These are phyloP conservation scores for Artemia sinica DNA, from an alignment of 2,888 invertebrate species.

Conservation along the genomic window DNA sequence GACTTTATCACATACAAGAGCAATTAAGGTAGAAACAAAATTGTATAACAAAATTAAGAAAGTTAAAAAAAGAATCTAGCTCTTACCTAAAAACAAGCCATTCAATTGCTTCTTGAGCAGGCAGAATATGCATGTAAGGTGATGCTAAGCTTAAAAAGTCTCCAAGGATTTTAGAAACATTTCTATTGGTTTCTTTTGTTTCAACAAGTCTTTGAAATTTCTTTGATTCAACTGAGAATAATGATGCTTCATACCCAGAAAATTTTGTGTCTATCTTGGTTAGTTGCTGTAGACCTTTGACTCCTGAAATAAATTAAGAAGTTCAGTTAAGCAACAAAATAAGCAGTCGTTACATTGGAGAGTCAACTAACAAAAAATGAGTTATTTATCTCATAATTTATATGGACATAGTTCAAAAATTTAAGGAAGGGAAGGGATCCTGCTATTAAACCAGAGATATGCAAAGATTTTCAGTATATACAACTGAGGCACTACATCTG, in stretches of 20 bases:
- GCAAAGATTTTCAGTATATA: too few relatives aligned
- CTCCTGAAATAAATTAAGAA: conserved; percentile 33
- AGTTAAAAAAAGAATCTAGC: not conserved
- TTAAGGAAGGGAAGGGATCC: too few relatives aligned
- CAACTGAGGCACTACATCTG: too few relatives aligned
- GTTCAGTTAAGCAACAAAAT: conserved; percentile 5
- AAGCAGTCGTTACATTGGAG: not conserved
- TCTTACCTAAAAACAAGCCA: conserved; percentile 63
- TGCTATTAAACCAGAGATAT: too few relatives aligned
- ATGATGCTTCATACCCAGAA: conserved; percentile 47
- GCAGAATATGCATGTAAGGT: conserved; percentile 69
- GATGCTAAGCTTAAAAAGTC: conserved; percentile 62
- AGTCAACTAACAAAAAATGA: conserved; percentile 14
- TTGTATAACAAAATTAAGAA: not conserved
- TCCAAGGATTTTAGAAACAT: conserved; percentile 53
- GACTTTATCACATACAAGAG: too few relatives aligned
- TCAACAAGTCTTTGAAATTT: conserved; percentile 65
- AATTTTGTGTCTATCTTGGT: conserved; percentile 54
- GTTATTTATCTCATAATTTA: not conserved
- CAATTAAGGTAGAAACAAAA: too few relatives aligned
- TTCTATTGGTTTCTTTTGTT: conserved; percentile 50
- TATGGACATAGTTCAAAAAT: too few relatives aligned
- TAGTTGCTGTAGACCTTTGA: conserved; percentile 67
- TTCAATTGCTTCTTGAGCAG: conserved; percentile 77
- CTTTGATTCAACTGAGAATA: conserved; percentile 59